Percentiles rank a stretch among this genome's conserved stretches.
These are phyloP conservation scores for Casuarius casuarius DNA, from an alignment of 2,113 vertebrate species.

Conservation along the genomic window DNA sequence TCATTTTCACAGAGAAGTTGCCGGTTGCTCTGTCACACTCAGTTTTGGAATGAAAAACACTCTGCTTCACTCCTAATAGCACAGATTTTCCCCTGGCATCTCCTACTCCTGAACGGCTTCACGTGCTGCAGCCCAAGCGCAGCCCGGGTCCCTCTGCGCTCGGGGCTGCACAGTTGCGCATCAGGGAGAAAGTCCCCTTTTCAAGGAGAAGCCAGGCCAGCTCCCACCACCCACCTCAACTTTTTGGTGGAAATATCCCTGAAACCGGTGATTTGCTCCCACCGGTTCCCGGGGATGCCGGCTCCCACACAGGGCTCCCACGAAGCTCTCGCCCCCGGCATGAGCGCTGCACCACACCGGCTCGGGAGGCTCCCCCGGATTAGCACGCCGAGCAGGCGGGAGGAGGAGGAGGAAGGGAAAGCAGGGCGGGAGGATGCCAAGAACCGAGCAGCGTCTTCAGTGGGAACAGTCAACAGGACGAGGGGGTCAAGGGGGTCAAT, in stretches of 20 bases:
- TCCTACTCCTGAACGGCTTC: not conserved
- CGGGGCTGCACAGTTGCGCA: too few species aligned
- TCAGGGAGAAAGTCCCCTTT: accelerated
- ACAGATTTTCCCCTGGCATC: not conserved
- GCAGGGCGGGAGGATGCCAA: not conserved
- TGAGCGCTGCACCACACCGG: not conserved
- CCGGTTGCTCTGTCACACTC: not conserved
- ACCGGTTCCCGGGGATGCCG: accelerated
- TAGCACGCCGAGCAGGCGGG: not conserved
- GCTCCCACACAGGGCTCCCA: not conserved
- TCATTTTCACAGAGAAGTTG: not conserved
- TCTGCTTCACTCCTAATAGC: not conserved
- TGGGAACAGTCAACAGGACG: conserved; percentile 10
- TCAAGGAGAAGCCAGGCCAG: not conserved
- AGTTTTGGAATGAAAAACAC: not conserved
- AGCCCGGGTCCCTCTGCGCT: not conserved
- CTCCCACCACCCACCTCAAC: not conserved
- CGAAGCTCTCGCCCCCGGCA: not conserved
- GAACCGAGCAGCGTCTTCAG: not conserved
- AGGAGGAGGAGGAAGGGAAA: not conserved
- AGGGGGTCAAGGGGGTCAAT: conserved; percentile 28
- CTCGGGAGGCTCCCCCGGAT: not conserved
- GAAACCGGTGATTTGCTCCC: not conserved
- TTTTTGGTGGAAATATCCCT: not conserved
- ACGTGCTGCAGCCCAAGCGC: not conserved